Conservation (phyloP, 2,888 invertebrate genomes). For the Cylloceria caligata region DNA sequence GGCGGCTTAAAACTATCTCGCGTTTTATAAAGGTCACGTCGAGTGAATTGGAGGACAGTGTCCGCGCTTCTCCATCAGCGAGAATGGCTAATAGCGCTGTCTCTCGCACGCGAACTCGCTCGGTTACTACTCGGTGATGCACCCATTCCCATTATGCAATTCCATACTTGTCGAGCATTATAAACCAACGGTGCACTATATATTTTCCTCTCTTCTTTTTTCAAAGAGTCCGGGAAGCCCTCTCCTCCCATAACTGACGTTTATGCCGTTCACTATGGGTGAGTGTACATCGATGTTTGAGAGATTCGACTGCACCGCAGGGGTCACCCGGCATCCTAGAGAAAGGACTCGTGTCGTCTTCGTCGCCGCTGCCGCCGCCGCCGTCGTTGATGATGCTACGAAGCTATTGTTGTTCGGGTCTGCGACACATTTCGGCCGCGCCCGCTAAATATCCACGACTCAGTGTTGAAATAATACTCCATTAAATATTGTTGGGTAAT, state of each 20-base stretch:
- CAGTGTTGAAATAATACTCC: not conserved
- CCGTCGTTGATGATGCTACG: constrained; percentile 2
- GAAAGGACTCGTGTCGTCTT: constrained; percentile 10
- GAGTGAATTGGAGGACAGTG: constrained; percentile 51
- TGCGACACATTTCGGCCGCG: constrained; percentile 39
- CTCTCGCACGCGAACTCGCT: constrained; percentile 14
- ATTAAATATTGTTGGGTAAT: too few species aligned
- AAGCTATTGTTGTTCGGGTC: constrained; percentile 26
- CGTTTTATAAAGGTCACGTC: constrained; percentile 49
- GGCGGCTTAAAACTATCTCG: constrained; percentile 42
- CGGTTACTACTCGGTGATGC: constrained; percentile 39
- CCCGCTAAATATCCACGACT: constrained; percentile 6
- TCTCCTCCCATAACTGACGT: not conserved
- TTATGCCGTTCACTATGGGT: constrained; percentile 43
- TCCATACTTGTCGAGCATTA: constrained; percentile 9
- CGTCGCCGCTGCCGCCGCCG: constrained; percentile 6
- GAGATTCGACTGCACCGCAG: constrained; percentile 37
- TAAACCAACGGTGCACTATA: constrained; percentile 39
- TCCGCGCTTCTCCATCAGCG: not conserved
- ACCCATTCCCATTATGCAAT: constrained; percentile 57
- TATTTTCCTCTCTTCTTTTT: constrained; percentile 39
- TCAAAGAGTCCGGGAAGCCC: constrained; percentile 41
- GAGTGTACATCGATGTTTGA: not conserved
- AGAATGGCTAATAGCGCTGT: not conserved
- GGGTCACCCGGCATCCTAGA: constrained; percentile 20